Percentiles rank a stretch among this genome's conserved stretches.
Evolutionary conservation across 1,140 invertebrate genomes (phyloP).

Genomic region (Coenobita brevimanus): DNA sequence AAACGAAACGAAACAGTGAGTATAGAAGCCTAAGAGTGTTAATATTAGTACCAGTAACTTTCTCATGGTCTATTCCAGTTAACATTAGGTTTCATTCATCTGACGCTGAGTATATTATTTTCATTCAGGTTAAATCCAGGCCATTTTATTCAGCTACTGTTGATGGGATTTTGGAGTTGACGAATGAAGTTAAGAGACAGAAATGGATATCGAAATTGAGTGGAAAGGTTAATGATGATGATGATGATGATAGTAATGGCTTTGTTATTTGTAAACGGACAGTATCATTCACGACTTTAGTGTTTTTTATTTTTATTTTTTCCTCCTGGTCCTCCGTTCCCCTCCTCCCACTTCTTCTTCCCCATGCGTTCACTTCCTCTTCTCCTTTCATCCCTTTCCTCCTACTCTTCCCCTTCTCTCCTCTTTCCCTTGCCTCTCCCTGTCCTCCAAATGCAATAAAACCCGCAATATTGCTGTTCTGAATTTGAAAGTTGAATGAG

Average conservation of each 20-base stretch:
- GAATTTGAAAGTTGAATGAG: conserved; percentile 70
- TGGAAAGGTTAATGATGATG: too few species aligned
- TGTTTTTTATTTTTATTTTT: background rate
- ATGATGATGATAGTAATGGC: background rate
- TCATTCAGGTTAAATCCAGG: too few species aligned
- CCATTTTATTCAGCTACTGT: too few species aligned
- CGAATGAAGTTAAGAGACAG: too few species aligned
- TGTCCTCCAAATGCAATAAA: conserved; percentile 66
- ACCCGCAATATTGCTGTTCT: conserved; percentile 69
- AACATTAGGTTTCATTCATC: too few species aligned
- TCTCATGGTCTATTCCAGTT: too few species aligned
- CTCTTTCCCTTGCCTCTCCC: background rate
- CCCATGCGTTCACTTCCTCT: background rate
- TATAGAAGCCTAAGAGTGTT: too few species aligned
- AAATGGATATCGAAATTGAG: too few species aligned
- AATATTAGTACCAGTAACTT: too few species aligned
- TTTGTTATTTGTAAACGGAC: background rate
- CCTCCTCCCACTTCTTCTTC: background rate
- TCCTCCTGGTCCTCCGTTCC: background rate
- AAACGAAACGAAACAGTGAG: too few species aligned
- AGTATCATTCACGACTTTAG: background rate
- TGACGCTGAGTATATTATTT: too few species aligned
- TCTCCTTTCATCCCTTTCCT: background rate
- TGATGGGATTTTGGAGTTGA: too few species aligned
- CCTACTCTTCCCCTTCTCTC: background rate